Percentiles rank a stretch among this genome's conserved stretches.
These are phyloP conservation scores for Synanthedon formicaeformis DNA, from an alignment of 2,888 invertebrate species.

Conservation along the genomic window DNA sequence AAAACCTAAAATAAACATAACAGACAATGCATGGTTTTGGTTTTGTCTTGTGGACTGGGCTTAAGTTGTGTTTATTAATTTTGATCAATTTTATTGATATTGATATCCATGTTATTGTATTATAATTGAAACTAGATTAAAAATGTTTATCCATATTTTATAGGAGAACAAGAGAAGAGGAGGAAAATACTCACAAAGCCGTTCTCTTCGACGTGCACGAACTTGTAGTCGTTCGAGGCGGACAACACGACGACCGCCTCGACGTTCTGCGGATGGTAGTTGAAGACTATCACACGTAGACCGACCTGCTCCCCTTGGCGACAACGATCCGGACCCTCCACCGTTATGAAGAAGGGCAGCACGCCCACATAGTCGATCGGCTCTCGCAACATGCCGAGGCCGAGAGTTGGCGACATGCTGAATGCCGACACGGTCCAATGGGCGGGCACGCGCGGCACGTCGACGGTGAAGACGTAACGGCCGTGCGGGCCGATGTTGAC, in stretches of 20 bases:
- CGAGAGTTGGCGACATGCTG: slow-evolving; percentile 86
- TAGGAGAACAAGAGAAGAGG: no score
- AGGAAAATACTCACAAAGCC: slow-evolving; percentile 75
- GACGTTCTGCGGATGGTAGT: slow-evolving; percentile 87
- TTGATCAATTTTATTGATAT: no score
- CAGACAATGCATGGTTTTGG: no score
- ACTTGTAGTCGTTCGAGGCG: slow-evolving; percentile 88
- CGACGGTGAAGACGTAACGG: slow-evolving; percentile 85
- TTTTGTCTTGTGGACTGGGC: no score
- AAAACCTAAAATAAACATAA: no score
- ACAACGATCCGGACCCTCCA: slow-evolving; percentile 88
- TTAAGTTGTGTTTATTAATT: no score
- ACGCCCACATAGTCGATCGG: slow-evolving; percentile 91
- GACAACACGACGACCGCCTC: slow-evolving; percentile 90
- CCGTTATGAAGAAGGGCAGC: slow-evolving; percentile 93
- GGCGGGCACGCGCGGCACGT: slow-evolving; percentile 84
- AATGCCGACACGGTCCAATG: slow-evolving; percentile 96
- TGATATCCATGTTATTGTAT: no score
- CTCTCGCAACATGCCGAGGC: slow-evolving; percentile 87
- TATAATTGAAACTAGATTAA: no score
- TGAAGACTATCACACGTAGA: slow-evolving; percentile 91
- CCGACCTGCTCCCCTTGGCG: slow-evolving; percentile 95
- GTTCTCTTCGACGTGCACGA: slow-evolving; percentile 90
- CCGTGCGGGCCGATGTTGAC: slow-evolving; percentile 94
- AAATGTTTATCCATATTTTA: no score